Evolutionary conservation across 2,113 vertebrate species (phyloP), one percentile per base, ranked within the genome.

Genomic region (Dermatemys mawii): DNA sequence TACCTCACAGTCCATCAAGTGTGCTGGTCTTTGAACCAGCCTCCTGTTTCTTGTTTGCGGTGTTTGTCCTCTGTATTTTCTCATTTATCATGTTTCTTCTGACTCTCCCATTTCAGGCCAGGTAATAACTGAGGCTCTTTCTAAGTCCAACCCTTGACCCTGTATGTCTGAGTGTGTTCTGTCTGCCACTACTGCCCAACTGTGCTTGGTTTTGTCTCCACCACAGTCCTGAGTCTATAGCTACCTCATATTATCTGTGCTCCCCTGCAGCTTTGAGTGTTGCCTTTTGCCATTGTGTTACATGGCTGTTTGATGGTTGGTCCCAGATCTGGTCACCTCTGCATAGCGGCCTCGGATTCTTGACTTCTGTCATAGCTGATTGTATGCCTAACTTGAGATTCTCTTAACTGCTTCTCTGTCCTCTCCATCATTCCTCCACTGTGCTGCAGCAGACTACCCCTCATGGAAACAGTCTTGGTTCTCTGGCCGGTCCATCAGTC

Each of bases 321-420:
- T 5, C n/a, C 81, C 0, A 0, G 54, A n/a, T 38, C 48, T 67
- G 1, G 32, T 70, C 11, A 8, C 26, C 1, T 0, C 19, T 32
- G 16, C 5, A 0, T 48, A 10, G 44, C 16, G 21, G 32, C 3
- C 2, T 67, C 0, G 0, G 35, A 67, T 19, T 12, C 14, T 21
- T 26, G 82, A 44, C 32, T 63, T 29, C n/a, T 19, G 57, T 60
- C 12, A 63, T 14, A 35, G 32, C 29, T 63, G 57, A 63, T 32
- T 63, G 32, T 16, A 32, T 63, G 60, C 32, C 32, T 63, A n/a
- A 35, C 35, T n/a, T 63, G 60, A 63, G 60, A 63, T 63, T 63
- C 14, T 63, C 32, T n/a, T n/a, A 35, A 63, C 16, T n/a, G 32
- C 35, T n/a, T 63, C 60, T 63, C 60, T 19, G 32, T 63, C 35